Evolutionary conservation across 2,888 invertebrate species (phyloP), one percentile per base, ranked within the genome.

Genomic region (Tinea pellionella): DNA sequence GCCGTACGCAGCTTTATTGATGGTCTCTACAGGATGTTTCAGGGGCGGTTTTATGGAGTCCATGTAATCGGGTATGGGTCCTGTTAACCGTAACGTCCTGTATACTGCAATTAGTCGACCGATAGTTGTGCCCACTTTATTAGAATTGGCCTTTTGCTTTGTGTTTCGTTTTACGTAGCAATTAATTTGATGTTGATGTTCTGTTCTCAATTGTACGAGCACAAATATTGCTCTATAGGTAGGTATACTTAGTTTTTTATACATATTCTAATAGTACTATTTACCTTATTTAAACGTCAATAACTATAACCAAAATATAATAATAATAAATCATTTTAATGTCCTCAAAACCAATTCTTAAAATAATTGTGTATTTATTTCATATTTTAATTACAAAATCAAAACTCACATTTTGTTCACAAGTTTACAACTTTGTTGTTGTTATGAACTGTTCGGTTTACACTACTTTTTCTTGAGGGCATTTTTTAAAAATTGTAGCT

Each of bases 21-120:
- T 47, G 59, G 42, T 24, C 47, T 37, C 69, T 68, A 69, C 67
- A 66, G 62, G 63, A 60, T 66, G 70, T 72, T 77, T 75, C 42
- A 55, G 78, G 74, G 69, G 61, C 64, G 65, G 63, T 70, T 71
- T 80, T 76, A 80, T 75, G 78, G 77, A 67, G 70, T 63, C 43
- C 63, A 68, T 63, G 74, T 78, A 80, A 78, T 78, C 78, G 77
- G 73, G 63, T 66, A 68, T 63, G 70, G 67, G 53, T 3, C 11
- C 53, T 59, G 51, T 18, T 59, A 51, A 37, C 73, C 70, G 64
- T 69, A 64, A 65, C 72, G 65, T 63, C 63, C 64, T 66, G 65
- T 65, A 65, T 63, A 63, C 59, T 29, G 59, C 51, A 59, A 59
- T 59, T 59, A 59, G 42, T 43, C 47, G 59, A 59, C 62, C 61